These are phyloP conservation scores for Sakesphorus luctuosus DNA, from an alignment of 2,113 vertebrate genomes.

Conservation along the genomic window DNA sequence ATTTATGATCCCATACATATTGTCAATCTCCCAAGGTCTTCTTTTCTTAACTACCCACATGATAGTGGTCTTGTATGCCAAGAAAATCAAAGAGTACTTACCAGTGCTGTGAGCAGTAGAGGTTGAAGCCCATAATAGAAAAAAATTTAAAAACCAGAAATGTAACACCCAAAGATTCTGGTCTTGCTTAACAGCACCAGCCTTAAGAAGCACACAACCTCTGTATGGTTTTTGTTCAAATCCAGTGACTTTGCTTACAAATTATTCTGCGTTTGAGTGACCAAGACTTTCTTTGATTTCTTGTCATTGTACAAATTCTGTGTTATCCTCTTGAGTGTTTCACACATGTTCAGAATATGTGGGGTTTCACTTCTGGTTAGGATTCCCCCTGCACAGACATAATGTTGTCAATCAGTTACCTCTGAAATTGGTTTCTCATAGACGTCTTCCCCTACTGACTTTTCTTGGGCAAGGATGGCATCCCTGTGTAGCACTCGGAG, in stretches of 20 bases:
- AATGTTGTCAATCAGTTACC: constrained; percentile 74
- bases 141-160: not conserved
- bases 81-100: not conserved
- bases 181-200: not conserved
- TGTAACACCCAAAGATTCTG: not conserved
- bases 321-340: not conserved
- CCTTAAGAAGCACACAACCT: not conserved
- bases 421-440: constrained; percentile 93
- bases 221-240: not conserved
- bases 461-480: constrained; percentile 75
- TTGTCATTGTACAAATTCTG: not conserved
- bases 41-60: not conserved
- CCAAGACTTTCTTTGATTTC: not conserved
- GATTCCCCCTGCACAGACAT: not conserved
- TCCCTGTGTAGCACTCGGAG: constrained; percentile 91
- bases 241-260: not conserved
- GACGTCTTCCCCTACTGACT: constrained; percentile 82
- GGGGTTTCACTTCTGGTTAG: not conserved
- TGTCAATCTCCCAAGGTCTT: not conserved
- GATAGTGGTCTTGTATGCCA: not conserved
- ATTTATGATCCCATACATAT: not conserved
- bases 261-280: not conserved
- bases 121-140: not conserved
- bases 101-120: not conserved
- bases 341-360: not conserved